phyloP scores from a whole-genome alignment of 92 coral and sea anemone species.

The Porites lobata region DNA sequence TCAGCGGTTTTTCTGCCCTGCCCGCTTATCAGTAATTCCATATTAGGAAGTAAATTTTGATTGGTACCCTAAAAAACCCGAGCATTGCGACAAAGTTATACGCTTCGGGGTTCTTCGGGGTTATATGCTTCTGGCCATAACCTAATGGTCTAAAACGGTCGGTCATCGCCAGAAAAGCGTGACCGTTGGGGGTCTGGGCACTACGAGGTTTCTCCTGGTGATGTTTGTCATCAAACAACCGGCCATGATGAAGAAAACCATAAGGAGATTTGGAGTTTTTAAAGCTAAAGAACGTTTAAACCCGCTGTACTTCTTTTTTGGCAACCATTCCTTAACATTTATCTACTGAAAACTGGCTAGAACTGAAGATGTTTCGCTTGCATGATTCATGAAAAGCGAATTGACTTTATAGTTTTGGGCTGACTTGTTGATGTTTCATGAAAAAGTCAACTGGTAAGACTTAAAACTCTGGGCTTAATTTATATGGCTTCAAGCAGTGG shows the following conservation, averaged over 20 bases:
- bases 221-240: constrained; percentile 11
- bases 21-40: too few relatives aligned
- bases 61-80: too few relatives aligned
- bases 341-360: neutral
- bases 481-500: constrained; percentile 81
- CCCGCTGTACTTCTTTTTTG: neutral
- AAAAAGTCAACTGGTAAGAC: neutral
- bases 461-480: neutral
- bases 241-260: too few relatives aligned
- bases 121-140: too few relatives aligned
- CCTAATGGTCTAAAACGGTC: neutral
- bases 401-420: neutral
- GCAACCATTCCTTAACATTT: neutral
- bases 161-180: neutral
- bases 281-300: neutral
- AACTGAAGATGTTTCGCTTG: neutral
- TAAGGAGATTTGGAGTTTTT: neutral
- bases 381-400: neutral
- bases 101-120: too few relatives aligned
- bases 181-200: neutral
- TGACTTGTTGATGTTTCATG: neutral
- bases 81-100: too few relatives aligned
- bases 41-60: too few relatives aligned
- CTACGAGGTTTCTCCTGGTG: neutral
- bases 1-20: too few relatives aligned